Conservation (phyloP, 2,113 vertebrate genomes). For the Lepus americanus region DNA sequence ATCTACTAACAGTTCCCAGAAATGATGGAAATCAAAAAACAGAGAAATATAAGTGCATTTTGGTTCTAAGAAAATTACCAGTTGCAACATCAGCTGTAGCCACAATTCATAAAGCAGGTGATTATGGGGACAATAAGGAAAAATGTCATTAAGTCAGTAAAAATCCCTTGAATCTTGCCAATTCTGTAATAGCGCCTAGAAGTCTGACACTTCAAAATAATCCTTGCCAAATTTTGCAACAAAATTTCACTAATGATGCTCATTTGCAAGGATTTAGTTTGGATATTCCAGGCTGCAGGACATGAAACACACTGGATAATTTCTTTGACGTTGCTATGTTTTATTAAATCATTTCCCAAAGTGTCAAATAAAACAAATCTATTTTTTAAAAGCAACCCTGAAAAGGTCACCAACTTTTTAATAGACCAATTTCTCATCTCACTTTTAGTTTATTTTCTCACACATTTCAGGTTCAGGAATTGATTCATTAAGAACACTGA, state of each 20-base stretch:
- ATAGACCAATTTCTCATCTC: constrained; percentile 41
- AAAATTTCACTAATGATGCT: constrained; percentile 75
- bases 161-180: constrained; percentile 67
- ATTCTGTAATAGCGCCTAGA: constrained; percentile 80
- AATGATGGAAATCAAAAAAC: constrained; percentile 85
- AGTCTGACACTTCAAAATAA: constrained; percentile 74
- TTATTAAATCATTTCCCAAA: constrained; percentile 79
- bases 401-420: constrained; percentile 61
- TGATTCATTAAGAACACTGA: constrained; percentile 61
- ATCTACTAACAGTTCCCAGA: constrained; percentile 84
- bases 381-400: constrained; percentile 73
- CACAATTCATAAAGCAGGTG: constrained; percentile 82
- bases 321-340: constrained; percentile 70
- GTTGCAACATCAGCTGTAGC: constrained; percentile 79
- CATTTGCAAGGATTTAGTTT: constrained; percentile 65
- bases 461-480: constrained; percentile 64
- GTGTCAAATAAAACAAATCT: constrained; percentile 74
- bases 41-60: constrained; percentile 85
- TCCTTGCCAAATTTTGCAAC: constrained; percentile 68
- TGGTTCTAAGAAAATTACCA: constrained; percentile 82
- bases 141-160: constrained; percentile 82
- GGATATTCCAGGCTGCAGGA: constrained; percentile 64
- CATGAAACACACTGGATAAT: constrained; percentile 58
- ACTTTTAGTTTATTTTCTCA: constrained; percentile 66
- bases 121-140: constrained; percentile 70